These are phyloP conservation scores for Sphaerodactylus townsendi DNA, from an alignment of 2,113 vertebrate genomes.

Conservation along the genomic window DNA sequence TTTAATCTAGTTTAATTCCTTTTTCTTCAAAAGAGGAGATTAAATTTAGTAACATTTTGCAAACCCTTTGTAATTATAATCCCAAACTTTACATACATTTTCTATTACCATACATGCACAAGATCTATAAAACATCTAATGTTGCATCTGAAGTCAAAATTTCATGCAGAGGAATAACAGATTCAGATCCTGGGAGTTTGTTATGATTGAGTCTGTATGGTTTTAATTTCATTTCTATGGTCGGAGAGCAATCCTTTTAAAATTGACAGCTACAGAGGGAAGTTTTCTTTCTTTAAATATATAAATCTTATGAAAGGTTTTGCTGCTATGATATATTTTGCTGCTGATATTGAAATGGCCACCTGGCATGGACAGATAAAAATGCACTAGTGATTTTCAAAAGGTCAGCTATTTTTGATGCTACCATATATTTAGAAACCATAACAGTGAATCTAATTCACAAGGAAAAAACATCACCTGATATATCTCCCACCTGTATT, in stretches of 20 bases:
- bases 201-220: background rate
- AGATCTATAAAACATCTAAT: conserved; percentile 3
- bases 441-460: conserved; percentile 29
- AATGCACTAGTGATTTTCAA: conserved; percentile 24
- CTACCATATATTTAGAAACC: conserved; percentile 24
- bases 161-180: background rate
- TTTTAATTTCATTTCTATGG: conserved; percentile 27
- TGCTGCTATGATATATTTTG: background rate
- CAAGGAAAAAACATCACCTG: conserved; percentile 23
- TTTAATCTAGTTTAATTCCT: background rate
- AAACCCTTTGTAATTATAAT: background rate
- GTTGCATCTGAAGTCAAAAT: conserved; percentile 2
- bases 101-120: background rate
- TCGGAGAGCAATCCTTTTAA: conserved; percentile 18
- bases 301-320: conserved; percentile 12
- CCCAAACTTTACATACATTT: background rate
- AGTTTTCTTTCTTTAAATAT: conserved; percentile 20
- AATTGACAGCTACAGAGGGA: conserved; percentile 6
- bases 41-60: background rate
- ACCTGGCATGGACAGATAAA: conserved; percentile 34
- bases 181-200: background rate
- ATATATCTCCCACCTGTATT: conserved; percentile 1
- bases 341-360: conserved; percentile 33
- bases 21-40: conserved; percentile 1
- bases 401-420: conserved; percentile 44